Evolutionary conservation across 1,140 invertebrate species (phyloP), one percentile per base, ranked within the genome.

Genomic region (Hyles euphorbiae): DNA sequence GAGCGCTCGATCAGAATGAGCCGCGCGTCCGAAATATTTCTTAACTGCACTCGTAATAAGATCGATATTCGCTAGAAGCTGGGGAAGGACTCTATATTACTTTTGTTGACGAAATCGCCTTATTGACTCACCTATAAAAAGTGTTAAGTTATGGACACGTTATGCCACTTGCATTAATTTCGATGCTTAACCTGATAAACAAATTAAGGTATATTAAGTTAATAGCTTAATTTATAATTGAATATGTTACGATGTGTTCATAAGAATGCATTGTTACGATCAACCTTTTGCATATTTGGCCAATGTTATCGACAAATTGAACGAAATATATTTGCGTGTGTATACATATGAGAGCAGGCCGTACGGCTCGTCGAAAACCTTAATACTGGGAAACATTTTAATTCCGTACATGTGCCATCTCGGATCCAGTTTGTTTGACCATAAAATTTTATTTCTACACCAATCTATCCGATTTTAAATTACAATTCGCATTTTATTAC

Each of bases 221-320:
- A 81, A 87, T 88, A 85, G 86, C 86, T 88, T 87, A 83, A 88
- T 88, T 87, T 88, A 87, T 88, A 87, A 86, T 86, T 88, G 83
- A 83, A 85, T 77, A 61, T 81, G 68, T 83, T 81, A 79, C 74
- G 75, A 78, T 71, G 71, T 76, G 72, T 80, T 78, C 75, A 79
- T 80, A 79, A 82, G 78, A 74, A 81, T 67, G 77, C 74, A 80
- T 83, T 84, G 80, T 84, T 83, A 81, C 74, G 79, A 80, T 68
- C 71, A 63, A 63, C 63, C 63, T 79, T 84, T 81, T 72, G 70
- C 68, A 68, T 86, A 81, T 77, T 70, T 70, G 36, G 36, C 4
- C 36, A 40, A 32, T 61, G 72, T 81, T 69, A 73, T 72, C 66
- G 76, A 83, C 83, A 84, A 84, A 84, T 87, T 84, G 72, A 65